These are phyloP conservation scores for Linurgus olivaceus DNA, from an alignment of 2,797 vertebrate species.

Conservation along the genomic window DNA sequence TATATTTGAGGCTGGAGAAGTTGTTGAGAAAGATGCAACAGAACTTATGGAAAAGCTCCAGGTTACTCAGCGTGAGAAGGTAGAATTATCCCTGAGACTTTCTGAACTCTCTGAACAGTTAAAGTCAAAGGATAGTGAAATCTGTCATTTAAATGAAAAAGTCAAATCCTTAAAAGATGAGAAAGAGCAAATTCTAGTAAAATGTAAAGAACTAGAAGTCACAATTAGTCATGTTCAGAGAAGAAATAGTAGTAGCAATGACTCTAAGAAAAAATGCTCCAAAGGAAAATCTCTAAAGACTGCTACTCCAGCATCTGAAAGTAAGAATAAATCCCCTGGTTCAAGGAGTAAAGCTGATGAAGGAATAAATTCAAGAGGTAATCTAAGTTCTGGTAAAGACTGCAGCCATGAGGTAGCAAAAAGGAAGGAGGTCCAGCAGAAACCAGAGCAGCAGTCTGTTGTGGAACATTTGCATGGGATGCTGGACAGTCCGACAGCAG, in stretches of 20 bases:
- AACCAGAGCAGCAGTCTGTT: conserved; percentile 56
- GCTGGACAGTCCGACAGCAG: conserved; percentile 57
- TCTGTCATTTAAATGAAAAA: conserved; percentile 78
- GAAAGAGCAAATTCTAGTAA: conserved; percentile 70
- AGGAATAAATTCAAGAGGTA: conserved; percentile 67
- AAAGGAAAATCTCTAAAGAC: conserved; percentile 34
- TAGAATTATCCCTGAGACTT: conserved; percentile 78
- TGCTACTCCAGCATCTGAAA: background rate
- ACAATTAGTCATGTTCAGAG: conserved; percentile 11
- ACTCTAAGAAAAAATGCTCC: background rate
- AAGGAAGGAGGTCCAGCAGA: conserved; percentile 55
- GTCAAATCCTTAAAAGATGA: conserved; percentile 76
- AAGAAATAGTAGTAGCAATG: background rate
- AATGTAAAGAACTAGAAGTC: conserved; percentile 73
- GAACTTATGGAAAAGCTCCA: conserved; percentile 93
- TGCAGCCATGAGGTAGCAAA: conserved; percentile 43
- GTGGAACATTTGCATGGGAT: conserved; percentile 35
- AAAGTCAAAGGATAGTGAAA: conserved; percentile 75
- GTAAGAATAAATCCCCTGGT: background rate
- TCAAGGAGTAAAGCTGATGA: conserved; percentile 60
- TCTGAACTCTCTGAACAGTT: conserved; percentile 82
- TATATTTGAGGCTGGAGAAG: conserved; percentile 52
- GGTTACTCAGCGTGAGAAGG: conserved; percentile 82
- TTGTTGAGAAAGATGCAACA: conserved; percentile 83
- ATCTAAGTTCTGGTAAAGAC: conserved; percentile 64